phyloP scores from a whole-genome alignment of 2,888 invertebrate species.

The Drosophila monieri region DNA sequence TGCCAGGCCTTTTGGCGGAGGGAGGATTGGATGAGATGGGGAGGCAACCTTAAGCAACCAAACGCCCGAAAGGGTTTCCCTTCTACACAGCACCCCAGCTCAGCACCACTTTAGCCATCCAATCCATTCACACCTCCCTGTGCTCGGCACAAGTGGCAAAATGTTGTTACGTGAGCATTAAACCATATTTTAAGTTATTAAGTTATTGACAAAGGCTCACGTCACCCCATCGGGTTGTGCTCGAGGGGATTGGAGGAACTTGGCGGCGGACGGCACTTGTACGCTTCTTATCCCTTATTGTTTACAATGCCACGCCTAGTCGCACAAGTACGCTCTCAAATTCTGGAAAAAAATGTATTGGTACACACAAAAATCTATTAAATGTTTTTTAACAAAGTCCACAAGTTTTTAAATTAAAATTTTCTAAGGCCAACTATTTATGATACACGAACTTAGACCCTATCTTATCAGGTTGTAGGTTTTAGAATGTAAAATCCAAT shows the following conservation, averaged over 20 bases:
- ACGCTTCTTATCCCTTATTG: constrained; percentile 75
- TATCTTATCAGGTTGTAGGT: no score
- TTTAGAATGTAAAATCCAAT: neutral
- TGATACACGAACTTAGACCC: no score
- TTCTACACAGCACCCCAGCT: neutral
- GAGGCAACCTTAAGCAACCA: constrained; percentile 36
- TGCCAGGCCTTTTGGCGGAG: constrained; percentile 18
- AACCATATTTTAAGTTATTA: constrained; percentile 80
- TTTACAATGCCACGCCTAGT: constrained; percentile 75
- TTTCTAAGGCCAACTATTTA: no score
- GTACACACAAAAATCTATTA: neutral
- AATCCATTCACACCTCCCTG: constrained; percentile 50
- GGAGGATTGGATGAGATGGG: constrained; percentile 25
- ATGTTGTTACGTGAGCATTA: constrained; percentile 78
- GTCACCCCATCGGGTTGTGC: constrained; percentile 60
- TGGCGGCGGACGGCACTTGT: constrained; percentile 65
- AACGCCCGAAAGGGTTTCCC: constrained; percentile 6
- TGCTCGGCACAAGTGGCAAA: constrained; percentile 74
- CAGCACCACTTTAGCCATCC: constrained; percentile 14
- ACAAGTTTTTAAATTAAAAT: no score
- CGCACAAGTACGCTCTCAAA: constrained; percentile 18
- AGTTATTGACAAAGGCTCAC: constrained; percentile 78
- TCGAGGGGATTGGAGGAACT: constrained; percentile 19
- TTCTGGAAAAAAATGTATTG: neutral
- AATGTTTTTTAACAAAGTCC: neutral